These are phyloP conservation scores for Phocoena sinus DNA, from an alignment of 2,113 vertebrate genomes.

Conservation along the genomic window DNA sequence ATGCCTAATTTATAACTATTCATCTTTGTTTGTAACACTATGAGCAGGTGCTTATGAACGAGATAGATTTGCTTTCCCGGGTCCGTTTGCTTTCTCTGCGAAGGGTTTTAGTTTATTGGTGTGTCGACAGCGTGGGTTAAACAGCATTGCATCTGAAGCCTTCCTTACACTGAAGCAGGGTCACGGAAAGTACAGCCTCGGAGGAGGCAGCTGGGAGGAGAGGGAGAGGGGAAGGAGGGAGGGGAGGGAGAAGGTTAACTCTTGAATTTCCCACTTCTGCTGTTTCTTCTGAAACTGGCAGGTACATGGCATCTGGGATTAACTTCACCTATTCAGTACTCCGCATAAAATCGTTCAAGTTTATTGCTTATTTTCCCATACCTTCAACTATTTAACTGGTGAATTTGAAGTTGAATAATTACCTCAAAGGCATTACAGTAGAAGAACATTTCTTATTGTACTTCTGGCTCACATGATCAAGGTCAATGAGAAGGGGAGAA, in stretches of 20 bases:
- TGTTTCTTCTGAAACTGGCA: background rate
- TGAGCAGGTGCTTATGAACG: constrained; percentile 63
- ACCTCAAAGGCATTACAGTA: background rate
- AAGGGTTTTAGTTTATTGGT: constrained; percentile 77
- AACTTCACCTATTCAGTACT: background rate
- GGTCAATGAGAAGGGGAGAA: constrained; percentile 48
- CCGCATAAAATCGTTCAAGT: background rate
- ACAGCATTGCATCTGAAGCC: constrained; percentile 71
- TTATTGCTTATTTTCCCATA: background rate
- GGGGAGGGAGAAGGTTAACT: constrained; percentile 59
- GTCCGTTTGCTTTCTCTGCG: constrained; percentile 66
- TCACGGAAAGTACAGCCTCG: constrained; percentile 78
- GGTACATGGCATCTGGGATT: background rate
- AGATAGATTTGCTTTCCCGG: constrained; percentile 62
- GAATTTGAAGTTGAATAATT: constrained; percentile 43
- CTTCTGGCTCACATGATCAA: constrained; percentile 28
- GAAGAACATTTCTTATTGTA: background rate
- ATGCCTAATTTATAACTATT: constrained; percentile 14
- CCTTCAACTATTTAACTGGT: background rate
- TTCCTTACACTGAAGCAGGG: constrained; percentile 71
- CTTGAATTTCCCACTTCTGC: constrained; percentile 52
- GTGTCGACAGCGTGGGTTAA: constrained; percentile 75
- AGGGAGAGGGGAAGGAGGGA: background rate
- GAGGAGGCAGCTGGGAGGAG: constrained; percentile 46
- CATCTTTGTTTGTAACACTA: constrained; percentile 30